Percentiles rank a stretch among this genome's conserved stretches.
phyloP scores from a whole-genome alignment of 2,113 vertebrate genomes.

The Furnarius figulus region DNA sequence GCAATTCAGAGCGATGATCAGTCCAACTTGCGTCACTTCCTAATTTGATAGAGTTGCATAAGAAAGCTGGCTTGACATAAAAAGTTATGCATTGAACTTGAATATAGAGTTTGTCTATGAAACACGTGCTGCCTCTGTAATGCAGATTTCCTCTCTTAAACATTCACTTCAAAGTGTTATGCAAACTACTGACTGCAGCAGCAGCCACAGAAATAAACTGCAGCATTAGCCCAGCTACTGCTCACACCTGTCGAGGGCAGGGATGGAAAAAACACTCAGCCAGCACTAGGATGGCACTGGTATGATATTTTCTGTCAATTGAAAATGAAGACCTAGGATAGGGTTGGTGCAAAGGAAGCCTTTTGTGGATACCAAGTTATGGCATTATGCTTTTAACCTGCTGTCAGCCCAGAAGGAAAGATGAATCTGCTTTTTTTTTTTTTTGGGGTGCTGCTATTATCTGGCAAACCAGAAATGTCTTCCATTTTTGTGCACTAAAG shows the following conservation, averaged over 20 bases:
- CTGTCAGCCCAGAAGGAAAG: not conserved
- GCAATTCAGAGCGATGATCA: not conserved
- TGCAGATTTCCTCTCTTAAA: not conserved
- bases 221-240: not conserved
- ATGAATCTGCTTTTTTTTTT: not conserved
- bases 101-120: not conserved
- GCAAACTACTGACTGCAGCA: not conserved
- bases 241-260: not conserved
- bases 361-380: not conserved
- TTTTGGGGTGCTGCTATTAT: not conserved
- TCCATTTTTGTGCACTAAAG: not conserved
- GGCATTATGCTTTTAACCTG: not conserved
- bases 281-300: not conserved
- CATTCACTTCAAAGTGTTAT: not conserved
- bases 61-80: not conserved
- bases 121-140: not conserved
- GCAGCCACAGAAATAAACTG: not conserved
- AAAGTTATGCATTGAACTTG: not conserved
- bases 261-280: not conserved
- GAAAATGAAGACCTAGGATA: not conserved
- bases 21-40: not conserved
- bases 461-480: not conserved
- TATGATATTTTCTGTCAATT: not conserved
- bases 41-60: not conserved
- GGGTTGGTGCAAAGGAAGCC: not conserved